A percentile compares a stretch with the other conserved stretches of the same genome.
These are phyloP conservation scores for Pristionchus arcanus DNA, from an alignment of 2,888 invertebrate genomes.

Conservation along the genomic window DNA sequence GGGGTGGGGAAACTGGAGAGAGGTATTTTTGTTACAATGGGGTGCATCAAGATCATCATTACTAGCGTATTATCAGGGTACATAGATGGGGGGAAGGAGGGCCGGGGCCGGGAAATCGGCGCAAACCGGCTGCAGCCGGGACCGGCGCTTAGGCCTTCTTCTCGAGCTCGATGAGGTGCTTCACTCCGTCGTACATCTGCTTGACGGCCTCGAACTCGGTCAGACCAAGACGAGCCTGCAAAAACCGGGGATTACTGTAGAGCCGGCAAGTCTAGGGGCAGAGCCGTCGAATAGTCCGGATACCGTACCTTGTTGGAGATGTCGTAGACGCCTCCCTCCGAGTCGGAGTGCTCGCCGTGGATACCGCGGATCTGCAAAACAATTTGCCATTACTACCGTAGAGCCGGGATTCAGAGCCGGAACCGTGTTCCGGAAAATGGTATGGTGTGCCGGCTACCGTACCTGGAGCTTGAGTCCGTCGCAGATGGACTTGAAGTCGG, in stretches of 20 bases:
- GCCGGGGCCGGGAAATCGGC: slow-evolving; percentile 19
- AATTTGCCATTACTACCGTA: background rate
- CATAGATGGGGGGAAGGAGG: background rate
- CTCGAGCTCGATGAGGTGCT: slow-evolving; percentile 80
- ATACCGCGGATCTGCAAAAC: slow-evolving; percentile 87
- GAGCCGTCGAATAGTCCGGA: background rate
- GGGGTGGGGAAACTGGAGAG: background rate
- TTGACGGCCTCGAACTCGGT: slow-evolving; percentile 85
- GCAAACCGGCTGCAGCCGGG: background rate
- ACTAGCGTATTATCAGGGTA: slow-evolving; percentile 49
- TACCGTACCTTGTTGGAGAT: slow-evolving; percentile 85
- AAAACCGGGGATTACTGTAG: background rate
- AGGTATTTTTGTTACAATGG: slow-evolving; percentile 36
- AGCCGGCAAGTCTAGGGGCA: background rate
- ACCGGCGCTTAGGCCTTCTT: slow-evolving; percentile 69
- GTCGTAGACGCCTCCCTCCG: slow-evolving; percentile 92
- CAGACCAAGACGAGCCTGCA: slow-evolving; percentile 86
- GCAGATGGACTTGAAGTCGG: slow-evolving; percentile 84
- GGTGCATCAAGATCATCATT: slow-evolving; percentile 48
- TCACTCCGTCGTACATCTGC: slow-evolving; percentile 88
- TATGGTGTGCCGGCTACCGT: slow-evolving; percentile 80
- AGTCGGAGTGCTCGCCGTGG: slow-evolving; percentile 96
- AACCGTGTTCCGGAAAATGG: too few species aligned
- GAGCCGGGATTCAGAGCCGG: background rate
- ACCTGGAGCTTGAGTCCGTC: slow-evolving; percentile 88